phyloP scores from a whole-genome alignment of 2,888 invertebrate genomes.

The Xylota sylvarum region DNA sequence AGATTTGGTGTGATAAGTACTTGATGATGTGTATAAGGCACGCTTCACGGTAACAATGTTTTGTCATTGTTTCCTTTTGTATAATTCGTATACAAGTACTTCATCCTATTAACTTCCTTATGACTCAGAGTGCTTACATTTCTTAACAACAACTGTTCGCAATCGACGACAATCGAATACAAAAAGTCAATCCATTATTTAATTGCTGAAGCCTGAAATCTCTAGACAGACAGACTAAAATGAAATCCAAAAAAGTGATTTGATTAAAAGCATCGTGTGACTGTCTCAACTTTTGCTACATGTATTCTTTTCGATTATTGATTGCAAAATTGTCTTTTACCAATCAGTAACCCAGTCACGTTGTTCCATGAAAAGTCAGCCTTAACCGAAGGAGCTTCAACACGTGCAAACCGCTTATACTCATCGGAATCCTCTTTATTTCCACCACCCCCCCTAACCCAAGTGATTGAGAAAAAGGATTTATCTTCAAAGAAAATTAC shows the following conservation, averaged over 20 bases:
- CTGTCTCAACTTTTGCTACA: constrained; percentile 1
- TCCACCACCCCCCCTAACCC: too few species aligned
- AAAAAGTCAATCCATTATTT: neutral
- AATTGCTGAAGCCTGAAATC: constrained; percentile 8
- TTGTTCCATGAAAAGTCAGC: constrained; percentile 43
- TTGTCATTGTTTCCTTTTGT: too few species aligned
- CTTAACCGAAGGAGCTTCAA: constrained; percentile 23
- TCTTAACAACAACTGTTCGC: neutral
- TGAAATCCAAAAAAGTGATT: constrained; percentile 3
- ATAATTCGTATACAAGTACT: too few species aligned
- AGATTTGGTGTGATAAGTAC: too few species aligned
- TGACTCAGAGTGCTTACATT: neutral
- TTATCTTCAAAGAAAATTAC: constrained; percentile 16
- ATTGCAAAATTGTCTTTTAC: constrained; percentile 18
- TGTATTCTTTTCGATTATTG: constrained; percentile 15
- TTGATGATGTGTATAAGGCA: too few species aligned
- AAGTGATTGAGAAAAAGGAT: neutral
- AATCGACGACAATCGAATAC: neutral
- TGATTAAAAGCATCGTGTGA: constrained; percentile 9
- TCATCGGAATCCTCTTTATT: constrained; percentile 22
- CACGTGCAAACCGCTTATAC: constrained; percentile 29
- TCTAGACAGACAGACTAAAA: neutral
- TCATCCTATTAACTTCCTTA: too few species aligned
- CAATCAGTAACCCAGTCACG: constrained; percentile 54
- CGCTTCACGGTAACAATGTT: too few species aligned